These are phyloP conservation scores for Plodia interpunctella DNA, from an alignment of 1,140 invertebrate genomes.

Conservation along the genomic window DNA sequence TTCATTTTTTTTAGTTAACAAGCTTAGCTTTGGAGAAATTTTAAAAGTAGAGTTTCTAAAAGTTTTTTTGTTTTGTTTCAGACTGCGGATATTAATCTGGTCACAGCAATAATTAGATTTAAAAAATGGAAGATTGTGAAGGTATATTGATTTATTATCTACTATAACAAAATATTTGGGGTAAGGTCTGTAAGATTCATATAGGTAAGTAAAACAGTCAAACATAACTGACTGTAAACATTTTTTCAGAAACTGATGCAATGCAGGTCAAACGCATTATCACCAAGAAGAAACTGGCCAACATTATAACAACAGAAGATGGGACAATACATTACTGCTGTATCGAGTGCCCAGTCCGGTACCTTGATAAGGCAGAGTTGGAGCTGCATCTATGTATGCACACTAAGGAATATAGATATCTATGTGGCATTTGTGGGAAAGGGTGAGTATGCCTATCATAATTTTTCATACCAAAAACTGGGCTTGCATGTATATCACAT, in stretches of 20 bases:
- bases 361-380: slow-evolving; percentile 81
- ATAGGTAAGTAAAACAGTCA: too few relatives aligned
- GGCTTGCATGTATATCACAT: too few relatives aligned
- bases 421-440: slow-evolving; percentile 78
- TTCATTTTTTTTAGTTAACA: slow-evolving; percentile 19
- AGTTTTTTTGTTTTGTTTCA: neutral
- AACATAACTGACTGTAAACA: neutral
- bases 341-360: slow-evolving; percentile 46
- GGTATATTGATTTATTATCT: too few relatives aligned
- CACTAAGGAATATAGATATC: slow-evolving; percentile 83
- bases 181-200: too few relatives aligned
- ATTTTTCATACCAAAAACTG: too few relatives aligned
- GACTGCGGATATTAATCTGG: neutral
- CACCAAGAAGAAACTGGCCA: slow-evolving; percentile 43
- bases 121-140: slow-evolving; percentile 2
- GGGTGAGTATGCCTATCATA: too few relatives aligned
- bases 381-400: slow-evolving; percentile 86
- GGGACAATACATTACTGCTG: slow-evolving; percentile 43
- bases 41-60: too few relatives aligned
- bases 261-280: slow-evolving; percentile 43
- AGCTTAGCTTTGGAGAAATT: neutral
- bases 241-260: slow-evolving; percentile 21
- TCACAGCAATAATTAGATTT: neutral
- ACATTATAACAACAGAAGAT: slow-evolving; percentile 33
- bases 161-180: too few relatives aligned